Conservation (phyloP, 2,888 invertebrate species). For the Geotrupes spiniger region DNA sequence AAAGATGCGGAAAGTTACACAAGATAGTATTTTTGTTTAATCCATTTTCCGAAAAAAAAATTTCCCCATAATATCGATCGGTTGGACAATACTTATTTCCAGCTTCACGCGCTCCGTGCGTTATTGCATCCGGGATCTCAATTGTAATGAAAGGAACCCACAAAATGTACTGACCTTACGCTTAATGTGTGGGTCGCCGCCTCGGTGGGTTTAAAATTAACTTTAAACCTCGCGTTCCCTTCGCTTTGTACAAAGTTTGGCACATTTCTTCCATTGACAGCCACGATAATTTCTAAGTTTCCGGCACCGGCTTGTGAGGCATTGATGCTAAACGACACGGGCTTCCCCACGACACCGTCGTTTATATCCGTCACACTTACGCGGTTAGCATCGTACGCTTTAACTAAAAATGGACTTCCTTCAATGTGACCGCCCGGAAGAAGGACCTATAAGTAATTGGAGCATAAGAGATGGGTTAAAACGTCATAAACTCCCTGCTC, state of each 20-base stretch:
- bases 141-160: not conserved
- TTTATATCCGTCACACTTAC: constrained; percentile 95
- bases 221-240: constrained; percentile 92
- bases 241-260: constrained; percentile 98
- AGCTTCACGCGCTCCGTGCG: too few species aligned
- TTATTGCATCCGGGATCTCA: too few species aligned
- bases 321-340: constrained; percentile 90
- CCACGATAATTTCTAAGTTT: constrained; percentile 95
- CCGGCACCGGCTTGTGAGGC: constrained; percentile 84
- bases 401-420: constrained; percentile 93
- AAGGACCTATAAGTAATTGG: constrained; percentile 43
- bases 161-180: constrained; percentile 59
- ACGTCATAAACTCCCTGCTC: not conserved
- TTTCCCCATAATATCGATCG: too few species aligned
- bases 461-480: not conserved
- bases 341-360: constrained; percentile 86
- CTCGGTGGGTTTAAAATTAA: constrained; percentile 94
- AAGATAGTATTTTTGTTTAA: too few species aligned
- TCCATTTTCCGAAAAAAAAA: too few species aligned
- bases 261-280: constrained; percentile 93
- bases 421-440: constrained; percentile 77
- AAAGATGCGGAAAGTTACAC: too few species aligned
- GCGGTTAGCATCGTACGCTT: constrained; percentile 92
- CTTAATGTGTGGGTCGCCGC: constrained; percentile 88
- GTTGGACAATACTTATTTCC: too few species aligned